Conservation (phyloP, 2,797 vertebrate genomes). For the Amphiprion clarkii region DNA sequence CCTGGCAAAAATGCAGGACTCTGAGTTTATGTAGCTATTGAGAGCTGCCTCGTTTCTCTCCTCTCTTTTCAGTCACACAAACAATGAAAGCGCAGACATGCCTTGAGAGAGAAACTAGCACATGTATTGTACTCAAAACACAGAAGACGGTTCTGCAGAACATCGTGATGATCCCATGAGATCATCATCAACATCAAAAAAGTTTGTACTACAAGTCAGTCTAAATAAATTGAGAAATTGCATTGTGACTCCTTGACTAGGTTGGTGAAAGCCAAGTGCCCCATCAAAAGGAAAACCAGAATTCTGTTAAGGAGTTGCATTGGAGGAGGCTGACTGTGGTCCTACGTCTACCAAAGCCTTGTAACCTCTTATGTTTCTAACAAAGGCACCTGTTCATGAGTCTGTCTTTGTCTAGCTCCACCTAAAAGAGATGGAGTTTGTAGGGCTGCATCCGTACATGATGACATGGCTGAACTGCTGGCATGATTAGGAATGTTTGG, state of each 20-base stretch:
- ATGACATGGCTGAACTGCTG: neutral
- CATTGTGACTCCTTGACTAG: neutral
- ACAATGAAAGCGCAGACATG: constrained; percentile 50
- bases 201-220: constrained; percentile 42
- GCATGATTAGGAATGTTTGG: too few relatives aligned
- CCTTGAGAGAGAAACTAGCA: constrained; percentile 59
- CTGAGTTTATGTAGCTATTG: constrained; percentile 32
- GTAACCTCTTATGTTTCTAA: too few relatives aligned
- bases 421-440: constrained; percentile 21
- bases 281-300: neutral
- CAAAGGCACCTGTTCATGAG: constrained; percentile 3
- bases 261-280: neutral
- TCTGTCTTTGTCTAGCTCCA: constrained; percentile 30
- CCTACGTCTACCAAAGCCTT: too few relatives aligned
- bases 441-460: constrained; percentile 36
- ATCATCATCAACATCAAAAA: constrained; percentile 23
- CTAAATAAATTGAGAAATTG: constrained; percentile 43
- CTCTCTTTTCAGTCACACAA: constrained; percentile 49
- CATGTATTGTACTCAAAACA: constrained; percentile 56
- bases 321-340: constrained; percentile 12
- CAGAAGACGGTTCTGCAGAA: constrained; percentile 37
- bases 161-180: constrained; percentile 35
- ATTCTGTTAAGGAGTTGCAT: constrained; percentile 3
- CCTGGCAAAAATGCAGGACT: constrained; percentile 61
- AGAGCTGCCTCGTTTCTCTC: constrained; percentile 39